These are phyloP conservation scores for Nebria ingens DNA, from an alignment of 1,140 invertebrate genomes.

Conservation along the genomic window DNA sequence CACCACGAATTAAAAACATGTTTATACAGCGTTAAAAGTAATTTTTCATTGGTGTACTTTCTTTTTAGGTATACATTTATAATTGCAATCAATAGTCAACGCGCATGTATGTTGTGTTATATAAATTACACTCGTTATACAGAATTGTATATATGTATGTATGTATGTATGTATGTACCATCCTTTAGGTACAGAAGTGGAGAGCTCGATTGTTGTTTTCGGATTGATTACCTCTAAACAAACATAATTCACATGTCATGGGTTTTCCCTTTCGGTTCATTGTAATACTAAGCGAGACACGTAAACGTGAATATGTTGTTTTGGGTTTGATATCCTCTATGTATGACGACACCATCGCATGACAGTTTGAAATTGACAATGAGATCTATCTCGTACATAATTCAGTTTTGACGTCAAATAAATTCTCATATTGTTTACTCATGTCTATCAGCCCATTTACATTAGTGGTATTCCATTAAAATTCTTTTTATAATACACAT, in stretches of 20 bases:
- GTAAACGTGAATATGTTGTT: background rate
- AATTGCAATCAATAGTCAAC: no score
- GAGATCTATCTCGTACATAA: conserved; percentile 6
- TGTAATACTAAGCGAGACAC: conserved; percentile 3
- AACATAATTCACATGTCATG: conserved; percentile 9
- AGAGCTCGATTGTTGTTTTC: no score
- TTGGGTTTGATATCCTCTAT: no score
- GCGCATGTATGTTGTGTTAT: no score
- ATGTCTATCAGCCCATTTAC: no score
- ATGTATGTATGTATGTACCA: background rate
- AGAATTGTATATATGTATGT: background rate
- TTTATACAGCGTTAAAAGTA: no score
- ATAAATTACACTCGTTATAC: background rate
- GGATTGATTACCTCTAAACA: background rate
- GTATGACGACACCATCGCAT: background rate
- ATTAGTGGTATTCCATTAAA: no score
- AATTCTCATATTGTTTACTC: background rate
- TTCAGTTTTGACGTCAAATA: conserved; percentile 1
- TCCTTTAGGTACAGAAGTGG: no score
- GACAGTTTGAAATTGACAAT: conserved; percentile 3
- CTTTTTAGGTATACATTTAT: no score
- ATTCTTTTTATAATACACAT: no score
- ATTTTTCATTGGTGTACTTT: no score
- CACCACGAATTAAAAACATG: no score
- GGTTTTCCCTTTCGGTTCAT: background rate